These are phyloP conservation scores for Spinus pinus DNA, from an alignment of 2,797 vertebrate genomes.

Conservation along the genomic window DNA sequence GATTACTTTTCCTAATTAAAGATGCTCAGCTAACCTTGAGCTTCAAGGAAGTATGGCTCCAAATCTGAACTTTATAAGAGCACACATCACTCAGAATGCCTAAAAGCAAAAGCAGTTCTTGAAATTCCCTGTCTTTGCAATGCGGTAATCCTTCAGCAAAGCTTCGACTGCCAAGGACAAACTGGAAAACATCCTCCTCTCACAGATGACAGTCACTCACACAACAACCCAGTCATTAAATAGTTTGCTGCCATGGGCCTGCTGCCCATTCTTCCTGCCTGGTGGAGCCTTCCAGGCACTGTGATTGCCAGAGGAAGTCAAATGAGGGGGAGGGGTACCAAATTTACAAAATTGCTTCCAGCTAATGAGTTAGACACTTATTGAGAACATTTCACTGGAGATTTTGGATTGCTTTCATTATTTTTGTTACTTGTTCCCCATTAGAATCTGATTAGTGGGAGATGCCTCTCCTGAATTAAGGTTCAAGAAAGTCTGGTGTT, in stretches of 20 bases:
- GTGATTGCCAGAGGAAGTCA: not conserved
- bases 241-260: not conserved
- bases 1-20: not conserved
- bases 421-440: not conserved
- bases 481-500: not conserved
- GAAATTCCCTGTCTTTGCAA: not conserved
- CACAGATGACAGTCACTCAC: slow-evolving; percentile 17
- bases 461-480: not conserved
- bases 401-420: not conserved
- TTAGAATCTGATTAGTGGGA: not conserved
- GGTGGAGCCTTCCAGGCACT: not conserved
- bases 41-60: not conserved
- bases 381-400: not conserved
- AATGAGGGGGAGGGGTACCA: not conserved
- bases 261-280: slow-evolving; percentile 29
- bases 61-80: not conserved
- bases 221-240: slow-evolving; percentile 30
- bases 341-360: not conserved
- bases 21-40: not conserved
- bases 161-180: slow-evolving; percentile 5
- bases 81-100: not conserved
- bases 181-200: slow-evolving; percentile 48
- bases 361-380: not conserved
- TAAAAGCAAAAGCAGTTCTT: not conserved
- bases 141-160: not conserved